Evolutionary conservation across 1,140 invertebrate genomes (phyloP).

Genomic region (Wasmannia auropunctata): DNA sequence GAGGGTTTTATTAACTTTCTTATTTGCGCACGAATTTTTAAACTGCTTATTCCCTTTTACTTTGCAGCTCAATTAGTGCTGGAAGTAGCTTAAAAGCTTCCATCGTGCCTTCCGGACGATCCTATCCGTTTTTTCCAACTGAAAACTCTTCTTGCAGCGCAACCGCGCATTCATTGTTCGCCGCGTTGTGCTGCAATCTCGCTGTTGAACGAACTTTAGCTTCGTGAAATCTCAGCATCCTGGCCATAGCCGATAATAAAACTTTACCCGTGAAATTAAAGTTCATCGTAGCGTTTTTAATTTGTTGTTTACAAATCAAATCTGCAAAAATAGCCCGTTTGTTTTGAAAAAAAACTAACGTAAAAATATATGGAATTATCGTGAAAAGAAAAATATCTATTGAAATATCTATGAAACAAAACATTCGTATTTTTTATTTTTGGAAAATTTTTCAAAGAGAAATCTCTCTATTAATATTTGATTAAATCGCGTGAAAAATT

Average conservation of each 20-base stretch:
- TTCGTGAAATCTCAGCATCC: background rate
- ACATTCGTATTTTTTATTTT: background rate
- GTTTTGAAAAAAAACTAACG: background rate
- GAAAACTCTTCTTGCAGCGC: background rate
- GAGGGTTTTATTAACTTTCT: background rate
- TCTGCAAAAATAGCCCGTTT: background rate
- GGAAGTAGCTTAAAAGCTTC: background rate
- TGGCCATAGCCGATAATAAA: background rate
- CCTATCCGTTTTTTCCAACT: background rate
- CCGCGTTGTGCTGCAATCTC: background rate
- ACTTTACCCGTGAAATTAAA: background rate
- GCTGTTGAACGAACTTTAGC: background rate
- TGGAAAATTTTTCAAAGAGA: background rate
- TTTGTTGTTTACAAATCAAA: background rate
- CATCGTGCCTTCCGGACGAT: background rate
- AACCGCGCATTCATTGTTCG: conserved; percentile 37
- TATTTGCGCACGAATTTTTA: background rate
- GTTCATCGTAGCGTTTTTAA: background rate
- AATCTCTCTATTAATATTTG: background rate
- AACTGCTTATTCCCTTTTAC: background rate
- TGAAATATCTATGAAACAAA: background rate
- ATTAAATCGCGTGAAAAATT: background rate
- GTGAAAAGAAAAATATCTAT: background rate
- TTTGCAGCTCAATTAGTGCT: background rate
- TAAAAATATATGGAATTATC: background rate